These are phyloP conservation scores for Peromyscus attwateri DNA, from an alignment of 2,797 vertebrate species.

Conservation along the genomic window DNA sequence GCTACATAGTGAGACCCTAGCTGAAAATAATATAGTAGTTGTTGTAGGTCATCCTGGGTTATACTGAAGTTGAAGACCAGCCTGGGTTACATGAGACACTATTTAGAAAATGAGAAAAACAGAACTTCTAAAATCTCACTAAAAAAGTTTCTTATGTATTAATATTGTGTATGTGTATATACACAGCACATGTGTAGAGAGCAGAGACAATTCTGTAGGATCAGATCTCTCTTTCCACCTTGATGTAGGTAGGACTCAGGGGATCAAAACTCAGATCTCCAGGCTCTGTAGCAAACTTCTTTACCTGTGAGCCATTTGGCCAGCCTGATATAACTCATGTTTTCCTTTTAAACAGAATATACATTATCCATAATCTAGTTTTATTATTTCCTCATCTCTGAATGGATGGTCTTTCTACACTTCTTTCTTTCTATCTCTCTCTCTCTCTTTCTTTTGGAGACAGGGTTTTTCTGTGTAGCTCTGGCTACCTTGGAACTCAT, in stretches of 20 bases:
- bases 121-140: neutral
- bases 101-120: neutral
- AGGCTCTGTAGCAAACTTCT: neutral
- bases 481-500: neutral
- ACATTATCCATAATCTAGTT: neutral
- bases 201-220: neutral
- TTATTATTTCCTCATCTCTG: slow-evolving; percentile 4
- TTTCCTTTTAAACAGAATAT: neutral
- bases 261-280: neutral
- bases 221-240: neutral
- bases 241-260: neutral
- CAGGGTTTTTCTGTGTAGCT: neutral
- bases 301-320: neutral
- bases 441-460: neutral
- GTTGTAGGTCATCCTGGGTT: neutral
- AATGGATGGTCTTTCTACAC: neutral
- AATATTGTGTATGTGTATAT: neutral
- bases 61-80: neutral
- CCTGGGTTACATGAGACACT: neutral
- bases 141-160: neutral
- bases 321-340: neutral
- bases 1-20: neutral
- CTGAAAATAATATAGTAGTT: neutral
- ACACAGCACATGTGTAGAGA: neutral
- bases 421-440: neutral